Evolutionary conservation across 2,113 vertebrate genomes (phyloP).

Genomic region (Aramus guarauna): DNA sequence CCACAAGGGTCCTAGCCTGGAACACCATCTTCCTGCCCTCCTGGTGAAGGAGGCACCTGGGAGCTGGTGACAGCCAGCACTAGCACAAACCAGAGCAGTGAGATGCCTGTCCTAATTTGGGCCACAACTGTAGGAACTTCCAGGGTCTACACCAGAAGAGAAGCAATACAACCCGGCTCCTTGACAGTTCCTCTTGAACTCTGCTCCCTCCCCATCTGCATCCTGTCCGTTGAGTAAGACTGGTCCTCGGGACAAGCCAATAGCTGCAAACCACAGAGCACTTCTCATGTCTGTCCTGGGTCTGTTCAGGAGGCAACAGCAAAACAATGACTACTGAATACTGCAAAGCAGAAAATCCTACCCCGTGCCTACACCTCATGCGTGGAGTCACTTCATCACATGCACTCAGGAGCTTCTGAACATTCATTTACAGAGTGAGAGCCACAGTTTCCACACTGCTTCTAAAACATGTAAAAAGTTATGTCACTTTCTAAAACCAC

Average conservation of each 20-base stretch:
- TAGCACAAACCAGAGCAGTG: neutral
- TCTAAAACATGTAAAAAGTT: neutral
- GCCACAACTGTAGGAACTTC: neutral
- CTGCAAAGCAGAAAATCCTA: neutral
- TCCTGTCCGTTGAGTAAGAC: neutral
- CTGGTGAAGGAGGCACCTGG: neutral
- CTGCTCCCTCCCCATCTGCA: accelerated
- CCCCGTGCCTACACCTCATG: neutral
- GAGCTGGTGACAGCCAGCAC: neutral
- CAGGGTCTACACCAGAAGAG: neutral
- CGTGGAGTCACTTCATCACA: neutral
- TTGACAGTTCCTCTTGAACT: neutral
- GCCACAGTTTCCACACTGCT: neutral
- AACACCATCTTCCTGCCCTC: neutral
- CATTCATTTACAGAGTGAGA: neutral
- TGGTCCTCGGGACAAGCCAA: neutral
- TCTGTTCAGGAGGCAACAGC: neutral
- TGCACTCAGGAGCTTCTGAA: neutral
- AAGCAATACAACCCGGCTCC: neutral
- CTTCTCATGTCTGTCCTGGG: neutral
- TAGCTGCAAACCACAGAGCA: neutral
- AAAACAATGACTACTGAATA: neutral
- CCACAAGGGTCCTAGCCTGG: neutral
- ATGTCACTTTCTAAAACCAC: too few relatives aligned
- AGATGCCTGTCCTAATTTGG: neutral